Evolutionary conservation across 2,797 vertebrate genomes (phyloP).

Genomic region (Lutjanus argentimaculatus): DNA sequence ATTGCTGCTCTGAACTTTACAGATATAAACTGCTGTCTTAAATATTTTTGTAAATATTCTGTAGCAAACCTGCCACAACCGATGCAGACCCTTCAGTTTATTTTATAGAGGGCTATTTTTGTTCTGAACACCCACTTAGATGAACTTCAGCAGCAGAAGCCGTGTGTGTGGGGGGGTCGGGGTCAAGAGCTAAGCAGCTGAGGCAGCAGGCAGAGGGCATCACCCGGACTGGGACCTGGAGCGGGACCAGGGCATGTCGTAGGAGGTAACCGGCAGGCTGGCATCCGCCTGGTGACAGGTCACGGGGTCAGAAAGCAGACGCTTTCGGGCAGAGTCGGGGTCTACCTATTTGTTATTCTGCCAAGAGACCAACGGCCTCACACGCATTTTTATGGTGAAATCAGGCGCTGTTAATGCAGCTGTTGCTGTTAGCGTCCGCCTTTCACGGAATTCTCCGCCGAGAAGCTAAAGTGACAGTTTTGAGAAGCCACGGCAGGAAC

Average conservation of each 20-base stretch:
- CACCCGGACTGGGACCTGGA: constrained; percentile 33
- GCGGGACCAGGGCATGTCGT: constrained; percentile 14
- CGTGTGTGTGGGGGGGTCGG: not conserved
- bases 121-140: not conserved
- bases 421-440: not conserved
- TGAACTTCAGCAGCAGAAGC: not conserved
- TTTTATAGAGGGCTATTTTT: not conserved
- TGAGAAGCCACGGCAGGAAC: constrained; percentile 24
- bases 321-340: not conserved
- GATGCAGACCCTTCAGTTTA: not conserved
- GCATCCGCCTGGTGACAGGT: constrained; percentile 12
- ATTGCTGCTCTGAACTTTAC: not conserved
- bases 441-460: not conserved
- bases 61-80: not conserved
- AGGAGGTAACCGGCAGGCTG: constrained; percentile 17
- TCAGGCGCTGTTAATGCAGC: not conserved
- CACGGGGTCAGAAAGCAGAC: constrained; percentile 12
- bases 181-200: constrained; percentile 29
- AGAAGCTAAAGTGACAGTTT: constrained; percentile 45
- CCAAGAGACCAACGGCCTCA: not conserved
- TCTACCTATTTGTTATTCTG: constrained; percentile 28
- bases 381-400: not conserved
- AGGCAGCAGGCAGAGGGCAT: constrained; percentile 49
- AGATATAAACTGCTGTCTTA: not conserved
- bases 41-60: too few relatives aligned